Evolutionary conservation across 35 echinoderm and acorn worm genomes (phyloP).

Genomic region (Acanthaster planci): DNA sequence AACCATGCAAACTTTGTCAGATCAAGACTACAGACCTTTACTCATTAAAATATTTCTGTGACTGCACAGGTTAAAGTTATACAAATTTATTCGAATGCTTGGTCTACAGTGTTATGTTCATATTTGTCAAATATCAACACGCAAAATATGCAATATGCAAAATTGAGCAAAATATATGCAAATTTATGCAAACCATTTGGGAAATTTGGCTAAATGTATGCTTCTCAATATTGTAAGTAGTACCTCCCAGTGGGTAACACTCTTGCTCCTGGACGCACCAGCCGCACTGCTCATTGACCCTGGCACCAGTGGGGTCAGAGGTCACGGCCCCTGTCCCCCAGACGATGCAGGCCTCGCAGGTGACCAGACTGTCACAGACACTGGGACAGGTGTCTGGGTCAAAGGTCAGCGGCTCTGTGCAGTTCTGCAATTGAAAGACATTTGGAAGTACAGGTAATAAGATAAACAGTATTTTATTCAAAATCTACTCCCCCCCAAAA

Average conservation of each 20-base stretch:
- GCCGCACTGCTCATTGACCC: conserved; percentile 70
- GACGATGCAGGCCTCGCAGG: conserved; percentile 68
- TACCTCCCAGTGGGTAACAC: conserved; percentile 71
- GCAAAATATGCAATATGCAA: no score
- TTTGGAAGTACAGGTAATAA: not conserved
- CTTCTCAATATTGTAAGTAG: no score
- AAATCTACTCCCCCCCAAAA: not conserved
- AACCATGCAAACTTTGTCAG: no score
- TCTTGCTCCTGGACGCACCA: conserved; percentile 85
- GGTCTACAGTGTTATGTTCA: no score
- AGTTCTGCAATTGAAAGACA: not conserved
- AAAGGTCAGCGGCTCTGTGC: conserved; percentile 20
- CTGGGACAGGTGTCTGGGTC: conserved; percentile 40
- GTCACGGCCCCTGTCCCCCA: conserved; percentile 50
- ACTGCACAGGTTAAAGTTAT: no score
- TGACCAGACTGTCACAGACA: conserved; percentile 55
- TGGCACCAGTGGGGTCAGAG: conserved; percentile 37
- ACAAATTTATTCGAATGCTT: no score
- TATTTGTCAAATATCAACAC: no score
- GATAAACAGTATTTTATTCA: not conserved
- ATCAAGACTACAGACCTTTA: no score
- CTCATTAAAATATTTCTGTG: no score
- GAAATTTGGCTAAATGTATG: no score
- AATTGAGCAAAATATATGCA: no score
- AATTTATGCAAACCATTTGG: no score